Conservation (phyloP, 1,140 invertebrate genomes). For the Orussus abietinus region DNA sequence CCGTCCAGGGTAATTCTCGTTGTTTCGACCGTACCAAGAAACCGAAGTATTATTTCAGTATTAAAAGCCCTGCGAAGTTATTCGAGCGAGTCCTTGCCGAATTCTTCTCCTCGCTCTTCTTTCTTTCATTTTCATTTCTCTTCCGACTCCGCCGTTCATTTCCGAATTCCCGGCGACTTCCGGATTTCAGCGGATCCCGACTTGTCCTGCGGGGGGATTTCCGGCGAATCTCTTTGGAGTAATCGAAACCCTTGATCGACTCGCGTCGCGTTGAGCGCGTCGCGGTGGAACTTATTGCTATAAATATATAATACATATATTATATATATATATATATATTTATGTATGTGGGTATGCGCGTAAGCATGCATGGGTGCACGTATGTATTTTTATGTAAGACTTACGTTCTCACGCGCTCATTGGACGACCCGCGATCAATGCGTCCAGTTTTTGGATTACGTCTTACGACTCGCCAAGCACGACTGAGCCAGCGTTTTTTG, state of each 20-base stretch:
- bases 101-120: conserved; percentile 11
- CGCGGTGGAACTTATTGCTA: conserved; percentile 5
- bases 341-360: conserved; percentile 6
- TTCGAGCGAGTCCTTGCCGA: conserved; percentile 1
- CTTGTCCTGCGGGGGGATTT: too few relatives aligned
- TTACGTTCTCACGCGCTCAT: conserved; percentile 15
- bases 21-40: too few relatives aligned
- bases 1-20: too few relatives aligned
- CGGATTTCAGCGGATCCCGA: too few relatives aligned
- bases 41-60: too few relatives aligned
- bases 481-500: conserved; percentile 28
- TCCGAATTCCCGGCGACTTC: too few relatives aligned
- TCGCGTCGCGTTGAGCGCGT: conserved; percentile 26
- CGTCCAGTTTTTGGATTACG: conserved; percentile 12
- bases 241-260: conserved; percentile 6
- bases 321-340: conserved; percentile 14
- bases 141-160: not conserved
- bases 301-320: conserved; percentile 3
- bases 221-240: not conserved
- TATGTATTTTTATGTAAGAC: conserved; percentile 12
- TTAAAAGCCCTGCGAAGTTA: too few relatives aligned
- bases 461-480: conserved; percentile 14
- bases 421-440: conserved; percentile 10
- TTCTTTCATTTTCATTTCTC: conserved; percentile 13
- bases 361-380: conserved; percentile 9